Percentiles rank a stretch among this genome's conserved stretches.
Evolutionary conservation across 2,888 invertebrate genomes (phyloP).

Genomic region (Protophormia terraenovae): DNA sequence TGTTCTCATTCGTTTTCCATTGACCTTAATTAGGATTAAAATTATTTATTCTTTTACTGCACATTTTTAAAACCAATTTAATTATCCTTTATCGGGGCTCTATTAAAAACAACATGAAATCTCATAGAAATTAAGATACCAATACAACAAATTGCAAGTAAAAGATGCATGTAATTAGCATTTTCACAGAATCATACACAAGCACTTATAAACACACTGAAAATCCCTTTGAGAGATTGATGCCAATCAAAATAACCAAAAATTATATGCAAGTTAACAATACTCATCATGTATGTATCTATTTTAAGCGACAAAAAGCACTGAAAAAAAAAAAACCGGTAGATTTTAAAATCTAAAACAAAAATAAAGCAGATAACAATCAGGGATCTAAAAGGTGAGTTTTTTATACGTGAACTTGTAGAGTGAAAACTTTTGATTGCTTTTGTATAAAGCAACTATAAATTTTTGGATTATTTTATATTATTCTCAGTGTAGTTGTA

Average conservation of each 20-base stretch:
- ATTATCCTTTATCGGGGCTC: not conserved
- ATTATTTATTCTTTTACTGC: too few relatives aligned
- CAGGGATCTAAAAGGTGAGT: too few relatives aligned
- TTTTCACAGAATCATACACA: slow-evolving; percentile 50
- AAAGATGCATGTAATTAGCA: slow-evolving; percentile 55
- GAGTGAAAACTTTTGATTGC: too few relatives aligned
- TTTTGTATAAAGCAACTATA: too few relatives aligned
- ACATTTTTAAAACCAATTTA: not conserved
- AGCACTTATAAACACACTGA: not conserved
- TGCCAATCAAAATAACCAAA: slow-evolving; percentile 48
- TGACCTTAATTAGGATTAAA: not conserved
- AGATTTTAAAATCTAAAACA: too few relatives aligned
- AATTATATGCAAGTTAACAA: slow-evolving; percentile 41
- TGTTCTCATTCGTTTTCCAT: too few relatives aligned
- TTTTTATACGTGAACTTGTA: too few relatives aligned
- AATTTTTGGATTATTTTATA: not conserved
- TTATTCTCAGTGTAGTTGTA: slow-evolving; percentile 8
- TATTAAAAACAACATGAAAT: not conserved
- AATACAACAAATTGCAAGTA: not conserved
- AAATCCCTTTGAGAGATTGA: slow-evolving; percentile 42
- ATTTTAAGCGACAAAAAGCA: not conserved
- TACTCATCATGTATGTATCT: slow-evolving; percentile 4
- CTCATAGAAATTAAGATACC: not conserved
- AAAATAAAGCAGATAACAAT: too few relatives aligned
- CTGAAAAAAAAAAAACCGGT: not conserved